These are phyloP conservation scores for Drosophila formosana DNA, from an alignment of 2,888 invertebrate genomes.

Conservation along the genomic window DNA sequence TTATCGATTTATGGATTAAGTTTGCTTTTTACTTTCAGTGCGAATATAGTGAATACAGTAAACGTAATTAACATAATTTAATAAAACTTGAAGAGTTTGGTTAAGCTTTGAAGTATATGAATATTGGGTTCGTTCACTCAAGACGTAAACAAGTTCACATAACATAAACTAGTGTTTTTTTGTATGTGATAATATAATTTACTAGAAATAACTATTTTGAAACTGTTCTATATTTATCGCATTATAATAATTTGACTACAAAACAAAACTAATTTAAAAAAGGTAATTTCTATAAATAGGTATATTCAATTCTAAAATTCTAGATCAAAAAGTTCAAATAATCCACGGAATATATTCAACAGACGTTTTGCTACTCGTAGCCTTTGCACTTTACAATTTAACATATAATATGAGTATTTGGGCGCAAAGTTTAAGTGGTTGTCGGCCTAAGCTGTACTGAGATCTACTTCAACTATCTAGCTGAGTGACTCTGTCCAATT, in stretches of 20 bases:
- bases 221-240: too few species aligned
- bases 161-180: too few species aligned
- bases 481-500: background rate
- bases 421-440: conserved; percentile 2
- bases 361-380: background rate
- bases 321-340: too few species aligned
- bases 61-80: conserved; percentile 14
- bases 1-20: conserved; percentile 47
- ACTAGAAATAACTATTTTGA: too few species aligned
- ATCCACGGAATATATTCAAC: background rate
- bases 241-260: too few species aligned
- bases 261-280: too few species aligned
- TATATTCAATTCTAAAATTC: too few species aligned
- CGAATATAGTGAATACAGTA: conserved; percentile 8
- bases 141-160: too few species aligned
- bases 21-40: conserved; percentile 6
- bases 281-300: too few species aligned
- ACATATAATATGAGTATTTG: background rate
- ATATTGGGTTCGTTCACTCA: background rate
- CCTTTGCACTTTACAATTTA: background rate
- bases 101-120: background rate
- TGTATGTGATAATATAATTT: too few species aligned
- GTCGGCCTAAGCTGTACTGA: conserved; percentile 2
- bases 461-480: background rate
- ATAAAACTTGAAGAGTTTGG: background rate